Base-by-base conservation (phyloP, 2,888 invertebrate genomes). In the Ptychoptera contaminata region DNA sequence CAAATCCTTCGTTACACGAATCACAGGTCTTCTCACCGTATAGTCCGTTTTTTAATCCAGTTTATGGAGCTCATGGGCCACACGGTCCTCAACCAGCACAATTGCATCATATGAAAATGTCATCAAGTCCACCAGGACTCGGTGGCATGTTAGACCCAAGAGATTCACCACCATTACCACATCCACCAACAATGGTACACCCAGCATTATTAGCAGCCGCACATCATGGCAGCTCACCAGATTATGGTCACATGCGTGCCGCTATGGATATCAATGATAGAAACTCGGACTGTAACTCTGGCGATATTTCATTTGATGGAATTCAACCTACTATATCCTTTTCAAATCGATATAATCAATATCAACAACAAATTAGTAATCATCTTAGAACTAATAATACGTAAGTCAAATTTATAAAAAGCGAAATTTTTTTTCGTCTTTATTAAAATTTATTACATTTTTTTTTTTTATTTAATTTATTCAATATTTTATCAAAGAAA, bases 281-380 rank as follows among this genome's bases (percentile, higher is more conserved):
- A 50, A 82, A 81, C 65, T 87, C 87, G 54, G 88, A 90, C 71
- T 87, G 88, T 74, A 88, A 87, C 72, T 83, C 87, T 58, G 87
- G 81, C 50, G 90, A 90, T 68, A 82, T 86, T 69, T 79, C 80
- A 61, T 90, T 86, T 74, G 91, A 90, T 68, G 87, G 87, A 67
- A 77, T 86, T 71, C 85, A 86, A 73, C 87, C 88, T 79, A 86
- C 88, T 77, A 88, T 91, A 86, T 90, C 90, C 83, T 90, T 90
- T 86, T 78, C 74, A 74, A 77, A 73, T 69, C 62, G 58, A 23
- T 23, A 5, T 23, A 23, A 23, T 23, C 23, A 3, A 23, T 23
- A 23, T 23, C 23, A 23, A 23, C 23, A 23, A 23, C 23, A 23
- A 23, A 23, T 23, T 23, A 23, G 23, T 23, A 23, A 23, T 23